Evolutionary conservation across 2,113 vertebrate species (phyloP).

Genomic region (Ursus arctos): DNA sequence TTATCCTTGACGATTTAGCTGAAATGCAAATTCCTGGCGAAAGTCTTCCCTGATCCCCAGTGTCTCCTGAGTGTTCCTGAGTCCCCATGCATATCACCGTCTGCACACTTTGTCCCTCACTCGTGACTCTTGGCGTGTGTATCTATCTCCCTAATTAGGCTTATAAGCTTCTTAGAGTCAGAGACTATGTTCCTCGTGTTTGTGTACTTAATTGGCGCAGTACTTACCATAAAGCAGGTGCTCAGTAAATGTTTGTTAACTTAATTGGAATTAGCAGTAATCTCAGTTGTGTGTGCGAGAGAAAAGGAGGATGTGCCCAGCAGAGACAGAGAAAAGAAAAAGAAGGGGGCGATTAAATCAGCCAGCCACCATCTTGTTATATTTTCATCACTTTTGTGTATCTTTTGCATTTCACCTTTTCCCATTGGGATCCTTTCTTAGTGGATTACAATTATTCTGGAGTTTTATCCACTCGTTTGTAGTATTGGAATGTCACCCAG

Average conservation of each 20-base stretch:
- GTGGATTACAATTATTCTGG: constrained; percentile 13
- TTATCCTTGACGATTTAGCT: background rate
- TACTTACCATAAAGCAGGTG: constrained; percentile 21
- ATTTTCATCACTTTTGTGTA: background rate
- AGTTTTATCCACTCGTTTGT: background rate
- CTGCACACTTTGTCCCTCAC: background rate
- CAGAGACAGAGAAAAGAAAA: background rate
- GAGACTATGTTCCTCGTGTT: constrained; percentile 46
- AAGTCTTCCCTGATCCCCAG: background rate
- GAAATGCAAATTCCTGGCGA: background rate
- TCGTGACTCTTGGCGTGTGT: background rate
- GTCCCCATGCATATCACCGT: background rate
- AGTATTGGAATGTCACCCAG: background rate
- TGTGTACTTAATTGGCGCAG: constrained; percentile 43
- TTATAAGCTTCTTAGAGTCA: constrained; percentile 62
- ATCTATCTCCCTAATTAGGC: constrained; percentile 34
- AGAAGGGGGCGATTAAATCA: no score
- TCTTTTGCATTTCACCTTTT: constrained; percentile 18
- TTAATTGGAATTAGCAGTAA: constrained; percentile 69
- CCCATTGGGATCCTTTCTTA: background rate
- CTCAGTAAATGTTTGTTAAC: constrained; percentile 73
- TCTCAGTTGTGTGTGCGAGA: background rate
- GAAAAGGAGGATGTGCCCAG: background rate
- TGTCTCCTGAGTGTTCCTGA: fast-evolving
- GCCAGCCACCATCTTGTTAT: background rate